Evolutionary conservation across 2,113 vertebrate genomes (phyloP), one percentile per base, ranked within the genome.

Genomic region (Eonycteris spelaea): DNA sequence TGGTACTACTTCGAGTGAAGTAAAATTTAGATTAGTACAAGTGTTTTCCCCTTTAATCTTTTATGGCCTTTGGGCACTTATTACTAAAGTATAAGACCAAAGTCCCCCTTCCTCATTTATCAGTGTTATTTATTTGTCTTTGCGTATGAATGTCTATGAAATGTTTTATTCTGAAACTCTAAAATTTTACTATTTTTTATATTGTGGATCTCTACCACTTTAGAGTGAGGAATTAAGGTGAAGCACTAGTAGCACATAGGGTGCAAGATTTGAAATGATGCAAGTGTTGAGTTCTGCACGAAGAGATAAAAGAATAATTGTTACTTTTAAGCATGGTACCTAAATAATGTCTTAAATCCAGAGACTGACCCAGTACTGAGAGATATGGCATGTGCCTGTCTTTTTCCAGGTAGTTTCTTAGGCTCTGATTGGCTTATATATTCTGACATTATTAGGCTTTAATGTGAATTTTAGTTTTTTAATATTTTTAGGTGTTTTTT

Each of bases 311-410:
- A 61, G 43, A 75, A 35, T n/a, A 12, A 11, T 22, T 28, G 15
- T 43, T 19, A 6, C 30, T 55, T 16, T 33, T 24, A 10, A 5
- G 16, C 21, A 13, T 45, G 22, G n/a, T 6, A 1, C 15, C 11
- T 53, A 26, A 33, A 26, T 33, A 35, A 21, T 22, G 26, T 24
- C 10, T 13, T 16, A 77, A 40, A 3, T 53, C 15, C 35, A 45
- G 40, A 45, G 10, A 38, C 1, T 24, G 61, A 19, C 8, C 13
- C 57, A 5, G 10, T 10, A 4, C 59, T 55, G 61, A 38, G 28
- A 28, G 7, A 2, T 3, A 14, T 0, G 16, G 55, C 3, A 5
- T 30, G 28, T 67, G 2, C 4, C 45, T 33, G 0, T 15, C 7
- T 26, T 53, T 63, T 55, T 21, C 55, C 48, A 45, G 0, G 3